Base-by-base conservation (phyloP, 2,113 vertebrate species). In the Thunnus thynnus region DNA sequence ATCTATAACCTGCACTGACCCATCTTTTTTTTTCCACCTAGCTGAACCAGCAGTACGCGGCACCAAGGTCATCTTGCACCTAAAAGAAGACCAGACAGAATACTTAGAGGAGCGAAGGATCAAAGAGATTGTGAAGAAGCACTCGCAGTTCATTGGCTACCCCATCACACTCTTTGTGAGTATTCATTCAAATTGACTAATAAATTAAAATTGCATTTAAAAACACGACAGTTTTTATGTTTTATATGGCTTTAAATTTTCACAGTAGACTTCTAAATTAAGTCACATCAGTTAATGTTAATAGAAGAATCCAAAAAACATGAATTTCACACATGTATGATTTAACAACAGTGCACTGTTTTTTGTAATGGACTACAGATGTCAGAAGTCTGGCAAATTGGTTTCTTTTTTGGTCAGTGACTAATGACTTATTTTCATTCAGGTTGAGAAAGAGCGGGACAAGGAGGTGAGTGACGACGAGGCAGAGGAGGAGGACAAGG, bases 381-480 rank as follows among this genome's bases (percentile, higher is more conserved):
- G 36, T 2, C 36, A 2, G 36, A 9, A 8, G 36, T 41, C 36
- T 41, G 36, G 36, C 36, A 41, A 9, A 9, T 9, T 41, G 36
- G 36, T 41, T 41, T 41, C 36, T 41, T 41, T 41, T 41, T 41
- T 1, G 11, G 3, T 9, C 6, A 50, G 1, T 77, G 25, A 68
- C 69, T 66, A 2, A 9, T 18, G 7, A 67, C 5, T 44, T 60
- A 0, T 46, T 52, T 41, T 27, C 3, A 17, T 63, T 11, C 13
- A 99, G 98, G 84, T 99, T 85, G 97, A 99, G 93, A 99, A 99
- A 63, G 97, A 98, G 73, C 89, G 96, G 13, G 97, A 99, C 84
- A 99, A 99, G 83, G 97, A 98, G 81, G 97, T 99, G 97, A 99
- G 90, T 48, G 98, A 98, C 16, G 96, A 95, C 13, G 96, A 97